These are phyloP conservation scores for Lochmaea capreae DNA, from an alignment of 2,888 invertebrate species.

Conservation along the genomic window DNA sequence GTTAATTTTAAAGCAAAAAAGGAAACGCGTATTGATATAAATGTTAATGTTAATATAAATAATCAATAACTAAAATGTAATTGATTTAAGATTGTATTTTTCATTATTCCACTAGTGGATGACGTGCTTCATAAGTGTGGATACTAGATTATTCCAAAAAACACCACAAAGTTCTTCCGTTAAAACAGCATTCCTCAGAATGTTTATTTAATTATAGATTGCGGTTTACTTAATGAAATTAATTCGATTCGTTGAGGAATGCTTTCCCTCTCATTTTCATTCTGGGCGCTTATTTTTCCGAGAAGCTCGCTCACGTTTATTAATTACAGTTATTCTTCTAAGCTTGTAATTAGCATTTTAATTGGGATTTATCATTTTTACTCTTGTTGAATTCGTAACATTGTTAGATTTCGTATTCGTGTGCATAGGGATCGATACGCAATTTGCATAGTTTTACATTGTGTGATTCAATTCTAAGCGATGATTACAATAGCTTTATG, in stretches of 20 bases:
- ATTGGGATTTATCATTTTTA: slow-evolving; percentile 41
- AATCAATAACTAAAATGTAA: too few relatives aligned
- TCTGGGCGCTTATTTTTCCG: slow-evolving; percentile 33
- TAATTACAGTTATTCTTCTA: slow-evolving; percentile 45
- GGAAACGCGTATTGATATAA: too few relatives aligned
- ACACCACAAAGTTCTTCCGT: slow-evolving; percentile 22
- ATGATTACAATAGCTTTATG: slow-evolving; percentile 2
- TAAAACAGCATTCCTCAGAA: slow-evolving; percentile 42
- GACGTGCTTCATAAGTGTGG: too few relatives aligned
- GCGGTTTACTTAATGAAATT: slow-evolving; percentile 49
- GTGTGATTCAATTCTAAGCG: slow-evolving; percentile 24
- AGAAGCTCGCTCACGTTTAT: slow-evolving; percentile 37
- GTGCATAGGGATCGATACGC: slow-evolving; percentile 26
- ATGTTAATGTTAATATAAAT: too few relatives aligned
- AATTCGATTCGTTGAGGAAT: slow-evolving; percentile 46
- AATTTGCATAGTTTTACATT: slow-evolving; percentile 35
- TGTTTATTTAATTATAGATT: slow-evolving; percentile 52
- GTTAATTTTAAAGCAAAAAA: too few relatives aligned
- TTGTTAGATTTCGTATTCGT: slow-evolving; percentile 28
- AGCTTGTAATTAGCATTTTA: slow-evolving; percentile 41
- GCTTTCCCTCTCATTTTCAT: slow-evolving; percentile 46
- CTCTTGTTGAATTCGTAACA: slow-evolving; percentile 37
- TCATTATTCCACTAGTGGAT: too few relatives aligned
- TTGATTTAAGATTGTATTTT: too few relatives aligned
- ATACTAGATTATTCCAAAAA: too few relatives aligned